phyloP scores from a whole-genome alignment of 2,113 vertebrate species.

The Strix uralensis region DNA sequence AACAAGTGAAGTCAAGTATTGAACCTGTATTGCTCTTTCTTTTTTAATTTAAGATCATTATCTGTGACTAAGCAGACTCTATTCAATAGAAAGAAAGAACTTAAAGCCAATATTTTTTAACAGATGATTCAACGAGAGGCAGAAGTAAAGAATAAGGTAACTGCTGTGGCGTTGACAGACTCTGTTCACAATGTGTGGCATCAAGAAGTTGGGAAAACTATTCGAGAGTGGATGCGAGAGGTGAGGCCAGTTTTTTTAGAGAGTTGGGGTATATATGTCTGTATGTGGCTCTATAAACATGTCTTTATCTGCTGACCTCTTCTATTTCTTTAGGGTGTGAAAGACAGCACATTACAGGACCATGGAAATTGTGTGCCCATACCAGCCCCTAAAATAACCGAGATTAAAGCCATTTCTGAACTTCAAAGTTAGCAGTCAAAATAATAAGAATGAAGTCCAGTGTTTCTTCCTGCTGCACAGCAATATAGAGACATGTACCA shows the following conservation, averaged over 20 bases:
- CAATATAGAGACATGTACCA: no score
- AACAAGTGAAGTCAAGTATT: conserved; percentile 53
- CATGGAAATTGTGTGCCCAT: neutral
- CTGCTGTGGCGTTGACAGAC: conserved; percentile 94
- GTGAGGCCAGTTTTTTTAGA: conserved; percentile 67
- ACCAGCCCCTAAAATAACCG: neutral
- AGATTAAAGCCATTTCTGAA: neutral
- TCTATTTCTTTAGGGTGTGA: neutral
- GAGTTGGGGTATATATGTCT: neutral
- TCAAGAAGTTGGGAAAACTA: conserved; percentile 91
- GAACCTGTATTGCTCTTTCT: conserved; percentile 31
- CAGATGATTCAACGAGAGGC: conserved; percentile 97
- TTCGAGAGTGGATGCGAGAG: conserved; percentile 96
- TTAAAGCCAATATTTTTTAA: conserved; percentile 67
- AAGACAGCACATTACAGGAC: neutral
- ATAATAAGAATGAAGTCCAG: neutral
- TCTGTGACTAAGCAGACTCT: conserved; percentile 64
- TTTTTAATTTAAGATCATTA: conserved; percentile 57
- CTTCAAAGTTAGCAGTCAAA: neutral
- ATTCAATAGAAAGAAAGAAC: conserved; percentile 32
- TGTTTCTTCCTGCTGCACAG: neutral
- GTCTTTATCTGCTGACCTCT: neutral
- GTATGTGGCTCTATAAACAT: neutral
- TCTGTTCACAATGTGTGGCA: conserved; percentile 98
- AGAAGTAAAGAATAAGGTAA: conserved; percentile 90